Evolutionary conservation across 2,797 vertebrate genomes (phyloP), one percentile per base, ranked within the genome.

Genomic region (Parauchenoglanis ngamensis): DNA sequence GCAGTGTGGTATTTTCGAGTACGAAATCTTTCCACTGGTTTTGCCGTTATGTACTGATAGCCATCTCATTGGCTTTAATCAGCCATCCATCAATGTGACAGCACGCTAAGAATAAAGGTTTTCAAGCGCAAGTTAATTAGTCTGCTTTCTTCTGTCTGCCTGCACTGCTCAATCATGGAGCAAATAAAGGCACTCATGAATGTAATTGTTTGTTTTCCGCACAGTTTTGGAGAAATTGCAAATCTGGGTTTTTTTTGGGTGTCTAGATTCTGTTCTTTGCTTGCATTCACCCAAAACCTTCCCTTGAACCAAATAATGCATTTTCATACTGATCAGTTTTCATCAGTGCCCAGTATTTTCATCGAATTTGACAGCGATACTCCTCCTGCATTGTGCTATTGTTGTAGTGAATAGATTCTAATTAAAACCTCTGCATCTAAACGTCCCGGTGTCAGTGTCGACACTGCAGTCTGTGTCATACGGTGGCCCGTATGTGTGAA

Each of bases 131-230:
- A 96, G 96, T 97, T 97, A 98, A 98, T 98, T 98, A 97, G 96
- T 97, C 95, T 96, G 95, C 96, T 94, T 91, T 93, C 93, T 95
- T 94, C 94, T 96, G 96, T 96, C 95, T 96, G 95, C 96, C 94
- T 95, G 93, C 93, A 94, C 91, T 90, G 97, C 96, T 97, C 96
- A 96, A 96, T 97, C 97, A 97, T 94, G 92, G 94, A 95, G 95
- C 94, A 97, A 98, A 97, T 97, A 96, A 97, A 97, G 93, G 94
- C 95, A 97, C 96, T 96, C 95, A 97, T 96, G 96, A 96, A 97
- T 97, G 96, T 96, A 97, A 95, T 97, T 97, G 95, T 97, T 97
- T 97, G 95, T 95, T 97, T 97, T 97, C 96, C 96, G 96, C 92
- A 94, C 94, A 96, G 94, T 89, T 94, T 94, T 91, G 88, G 90